Evolutionary conservation across 2,797 vertebrate genomes (phyloP).

Genomic region (Enteromius anoplus): DNA sequence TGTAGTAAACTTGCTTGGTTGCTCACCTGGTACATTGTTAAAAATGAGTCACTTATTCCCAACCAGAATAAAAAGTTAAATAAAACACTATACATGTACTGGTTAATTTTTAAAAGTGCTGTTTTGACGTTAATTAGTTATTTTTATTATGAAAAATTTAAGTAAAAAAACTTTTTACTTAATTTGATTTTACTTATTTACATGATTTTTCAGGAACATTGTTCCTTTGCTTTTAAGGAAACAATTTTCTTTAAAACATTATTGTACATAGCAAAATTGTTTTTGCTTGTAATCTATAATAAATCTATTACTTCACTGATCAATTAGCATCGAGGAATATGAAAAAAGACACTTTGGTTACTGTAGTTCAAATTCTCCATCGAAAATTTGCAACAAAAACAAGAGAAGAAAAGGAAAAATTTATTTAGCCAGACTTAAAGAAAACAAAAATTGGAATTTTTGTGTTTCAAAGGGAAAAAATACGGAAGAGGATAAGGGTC

Average conservation of each 20-base stretch:
- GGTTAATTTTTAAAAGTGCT: neutral
- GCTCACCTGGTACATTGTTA: neutral
- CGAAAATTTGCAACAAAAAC: neutral
- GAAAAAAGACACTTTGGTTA: neutral
- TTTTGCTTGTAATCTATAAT: neutral
- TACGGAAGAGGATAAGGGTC: too few relatives aligned
- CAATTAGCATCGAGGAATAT: too few relatives aligned
- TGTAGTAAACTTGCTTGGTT: neutral
- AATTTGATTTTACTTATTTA: neutral
- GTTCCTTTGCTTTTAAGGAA: neutral
- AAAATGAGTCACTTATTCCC: neutral
- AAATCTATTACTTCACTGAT: neutral
- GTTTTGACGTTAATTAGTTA: neutral
- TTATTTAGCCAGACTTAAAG: neutral
- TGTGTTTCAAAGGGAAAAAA: neutral
- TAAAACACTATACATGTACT: neutral
- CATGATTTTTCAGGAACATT: neutral
- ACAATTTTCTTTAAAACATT: neutral
- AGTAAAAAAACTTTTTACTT: neutral
- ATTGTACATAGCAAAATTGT: neutral
- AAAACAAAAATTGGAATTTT: neutral
- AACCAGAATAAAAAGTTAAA: neutral
- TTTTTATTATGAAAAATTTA: neutral
- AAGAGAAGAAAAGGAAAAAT: fast-evolving
- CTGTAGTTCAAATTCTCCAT: neutral